phyloP scores from a whole-genome alignment of 1,140 invertebrate species.

The Acromyrmex echinatior region DNA sequence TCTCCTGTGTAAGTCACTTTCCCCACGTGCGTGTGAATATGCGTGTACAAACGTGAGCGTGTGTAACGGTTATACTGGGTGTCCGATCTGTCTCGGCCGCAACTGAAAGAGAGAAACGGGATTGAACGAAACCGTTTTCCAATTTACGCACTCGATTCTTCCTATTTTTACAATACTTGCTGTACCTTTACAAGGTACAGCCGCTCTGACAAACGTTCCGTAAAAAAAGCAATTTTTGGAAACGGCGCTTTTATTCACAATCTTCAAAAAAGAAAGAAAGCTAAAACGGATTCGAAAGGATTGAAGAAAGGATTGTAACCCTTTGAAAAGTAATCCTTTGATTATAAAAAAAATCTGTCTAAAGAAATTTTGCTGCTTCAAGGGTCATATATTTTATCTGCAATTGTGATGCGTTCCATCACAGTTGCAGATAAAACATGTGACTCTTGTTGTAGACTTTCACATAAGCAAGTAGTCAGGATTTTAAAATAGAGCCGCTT shows the following conservation, averaged over 20 bases:
- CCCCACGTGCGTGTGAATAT: neutral
- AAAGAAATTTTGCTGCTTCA: neutral
- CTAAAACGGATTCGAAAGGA: neutral
- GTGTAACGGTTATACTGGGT: slow-evolving; percentile 11
- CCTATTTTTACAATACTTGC: neutral
- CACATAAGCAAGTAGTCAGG: neutral
- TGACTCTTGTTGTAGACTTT: neutral
- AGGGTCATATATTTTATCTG: neutral
- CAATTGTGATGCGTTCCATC: no score
- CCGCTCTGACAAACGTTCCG: neutral
- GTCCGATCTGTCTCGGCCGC: slow-evolving; percentile 1
- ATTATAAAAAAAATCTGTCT: neutral
- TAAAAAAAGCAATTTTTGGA: neutral
- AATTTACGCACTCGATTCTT: neutral
- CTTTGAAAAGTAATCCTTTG: neutral
- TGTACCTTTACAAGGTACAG: neutral
- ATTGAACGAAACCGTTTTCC: neutral
- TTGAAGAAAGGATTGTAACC: neutral
- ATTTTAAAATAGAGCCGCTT: neutral
- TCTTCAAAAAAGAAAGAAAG: neutral
- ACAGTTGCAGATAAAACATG: no score
- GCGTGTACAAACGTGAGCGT: neutral
- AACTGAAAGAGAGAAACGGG: neutral
- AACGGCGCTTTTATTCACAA: neutral
- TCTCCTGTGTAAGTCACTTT: slow-evolving; percentile 39